phyloP scores from a whole-genome alignment of 2,888 invertebrate species.

The Lobophora halterata region DNA sequence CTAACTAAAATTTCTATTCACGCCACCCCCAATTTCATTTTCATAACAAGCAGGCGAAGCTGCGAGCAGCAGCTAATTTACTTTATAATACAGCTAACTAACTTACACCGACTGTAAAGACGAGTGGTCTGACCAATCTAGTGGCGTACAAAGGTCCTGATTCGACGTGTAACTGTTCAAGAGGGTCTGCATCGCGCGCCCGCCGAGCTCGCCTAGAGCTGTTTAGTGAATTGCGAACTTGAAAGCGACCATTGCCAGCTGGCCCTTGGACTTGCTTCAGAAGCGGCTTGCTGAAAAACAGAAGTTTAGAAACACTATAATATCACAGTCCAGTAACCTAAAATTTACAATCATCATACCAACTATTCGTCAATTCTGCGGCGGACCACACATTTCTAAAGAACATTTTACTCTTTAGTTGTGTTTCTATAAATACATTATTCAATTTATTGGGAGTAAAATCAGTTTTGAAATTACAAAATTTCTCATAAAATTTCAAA shows the following conservation, averaged over 20 bases:
- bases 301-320: too few relatives aligned
- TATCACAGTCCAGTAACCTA: conserved; percentile 16
- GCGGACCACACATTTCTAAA: conserved; percentile 64
- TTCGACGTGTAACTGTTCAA: conserved; percentile 65
- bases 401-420: conserved; percentile 58
- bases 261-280: conserved; percentile 38
- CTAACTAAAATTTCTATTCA: too few relatives aligned
- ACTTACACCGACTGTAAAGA: conserved; percentile 84
- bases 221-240: conserved; percentile 60
- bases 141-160: conserved; percentile 63
- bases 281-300: conserved; percentile 47
- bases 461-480: conserved; percentile 13
- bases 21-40: too few relatives aligned
- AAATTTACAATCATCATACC: conserved; percentile 34
- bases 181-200: conserved; percentile 54
- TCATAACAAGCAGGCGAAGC: too few relatives aligned
- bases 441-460: conserved; percentile 24
- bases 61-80: too few relatives aligned
- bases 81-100: conserved; percentile 2
- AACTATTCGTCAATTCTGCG: conserved; percentile 59
- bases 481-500: conserved; percentile 36
- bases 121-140: conserved; percentile 81
- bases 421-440: conserved; percentile 48
- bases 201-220: conserved; percentile 51
- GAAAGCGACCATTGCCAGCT: conserved; percentile 42